Evolutionary conservation across 2,113 vertebrate species (phyloP).

Genomic region (Sinocyclocheilus anophthalmus): DNA sequence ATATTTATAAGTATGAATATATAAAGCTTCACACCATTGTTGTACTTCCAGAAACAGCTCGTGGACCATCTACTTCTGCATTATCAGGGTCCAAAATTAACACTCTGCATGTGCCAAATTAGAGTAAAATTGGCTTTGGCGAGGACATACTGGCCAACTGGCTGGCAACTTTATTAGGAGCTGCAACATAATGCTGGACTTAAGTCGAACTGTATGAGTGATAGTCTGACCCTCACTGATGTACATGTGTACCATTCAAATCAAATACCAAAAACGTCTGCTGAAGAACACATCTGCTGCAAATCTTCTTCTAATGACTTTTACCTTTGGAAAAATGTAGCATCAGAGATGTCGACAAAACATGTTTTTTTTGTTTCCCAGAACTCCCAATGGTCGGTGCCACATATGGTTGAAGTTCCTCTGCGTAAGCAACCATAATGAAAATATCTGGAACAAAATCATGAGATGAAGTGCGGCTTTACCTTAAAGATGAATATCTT

Average conservation of each 20-base stretch:
- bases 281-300: neutral
- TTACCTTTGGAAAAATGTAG: neutral
- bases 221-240: neutral
- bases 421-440: neutral
- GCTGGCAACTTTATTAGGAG: neutral
- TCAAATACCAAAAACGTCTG: neutral
- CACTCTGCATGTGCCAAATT: slow-evolving; percentile 8
- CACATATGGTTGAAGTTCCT: slow-evolving; percentile 8
- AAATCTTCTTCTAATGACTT: neutral
- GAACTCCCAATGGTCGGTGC: neutral
- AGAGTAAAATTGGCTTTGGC: slow-evolving; percentile 4
- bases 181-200: neutral
- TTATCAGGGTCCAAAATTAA: slow-evolving; percentile 39
- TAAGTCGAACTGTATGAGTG: neutral
- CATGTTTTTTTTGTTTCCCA: neutral
- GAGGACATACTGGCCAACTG: neutral
- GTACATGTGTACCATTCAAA: neutral
- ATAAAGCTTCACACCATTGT: neutral
- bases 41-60: neutral
- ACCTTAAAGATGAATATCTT: neutral
- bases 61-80: slow-evolving; percentile 4
- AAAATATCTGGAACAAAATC: slow-evolving; percentile 16
- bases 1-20: slow-evolving; percentile 8
- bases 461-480: neutral
- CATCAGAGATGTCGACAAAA: neutral